Evolutionary conservation across 2,888 invertebrate genomes (phyloP), one percentile per base, ranked within the genome.

Genomic region (Erebia ligea): DNA sequence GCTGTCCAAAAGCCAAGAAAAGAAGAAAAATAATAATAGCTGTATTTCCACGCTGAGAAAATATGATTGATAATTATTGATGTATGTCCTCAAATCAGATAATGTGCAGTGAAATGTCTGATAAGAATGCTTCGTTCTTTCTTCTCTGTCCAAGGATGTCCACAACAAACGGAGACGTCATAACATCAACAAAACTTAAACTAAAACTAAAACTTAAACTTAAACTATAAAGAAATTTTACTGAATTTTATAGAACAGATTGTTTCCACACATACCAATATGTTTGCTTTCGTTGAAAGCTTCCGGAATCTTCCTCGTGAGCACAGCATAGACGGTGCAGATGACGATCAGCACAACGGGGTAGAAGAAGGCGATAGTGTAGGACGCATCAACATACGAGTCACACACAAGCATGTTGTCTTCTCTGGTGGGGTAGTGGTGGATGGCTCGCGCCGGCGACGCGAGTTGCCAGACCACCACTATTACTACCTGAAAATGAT

Each of bases 281-380:
- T 98, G 98, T 91, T 98, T 98, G 79, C 98, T 98, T 91, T 98
- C 99, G 90, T 99, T 99, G 92, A 99, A 99, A 69, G 98, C 98
- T 90, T 99, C 99, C 0, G 99, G 99, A 71, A 99, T 97, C 93
- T 99, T 99, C 73, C 99, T 94, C 1, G 98, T 98, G 74, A 98
- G 95, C 11, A 98, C 96, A 13, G 99, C 99, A 86, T 99, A 99
- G 48, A 99, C 95, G 0, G 99, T 99, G 89, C 99, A 99, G 76
- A 97, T 94, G 50, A 98, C 94, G 80, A 98, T 97, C 71, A 98
- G 94, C 76, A 98, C 91, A 79, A 98, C 97, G n/a, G 98, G 98
- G 92, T 98, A 98, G 78, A 96, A 96, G 90, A 98, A 98, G 25
- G 97, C 97, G 79, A 98, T 97, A 94, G 98, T 97, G 84, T 98